Percentiles rank a stretch among this genome's conserved stretches.
Evolutionary conservation across 2,888 invertebrate species (phyloP).

Genomic region (Synanthedon formicaeformis): DNA sequence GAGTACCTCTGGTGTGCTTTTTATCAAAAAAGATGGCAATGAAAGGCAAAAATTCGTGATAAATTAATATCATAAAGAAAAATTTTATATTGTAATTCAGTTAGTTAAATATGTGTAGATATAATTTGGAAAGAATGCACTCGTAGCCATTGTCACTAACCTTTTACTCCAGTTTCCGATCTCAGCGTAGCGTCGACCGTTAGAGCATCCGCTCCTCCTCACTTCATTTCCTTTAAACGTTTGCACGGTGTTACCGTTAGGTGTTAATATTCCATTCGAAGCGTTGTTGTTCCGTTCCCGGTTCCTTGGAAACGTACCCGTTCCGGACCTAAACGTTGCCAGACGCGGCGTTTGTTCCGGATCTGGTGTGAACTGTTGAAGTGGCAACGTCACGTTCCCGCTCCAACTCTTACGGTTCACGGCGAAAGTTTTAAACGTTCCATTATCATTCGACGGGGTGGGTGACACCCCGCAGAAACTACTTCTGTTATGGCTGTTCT

Average conservation of each 20-base stretch:
- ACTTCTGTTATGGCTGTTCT: slow-evolving; percentile 67
- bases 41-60: no score
- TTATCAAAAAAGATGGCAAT: no score
- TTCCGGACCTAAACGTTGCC: slow-evolving; percentile 62
- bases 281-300: slow-evolving; percentile 58
- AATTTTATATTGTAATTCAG: background rate
- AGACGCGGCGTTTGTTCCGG: slow-evolving; percentile 49
- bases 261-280: slow-evolving; percentile 63
- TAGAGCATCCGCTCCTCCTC: slow-evolving; percentile 62
- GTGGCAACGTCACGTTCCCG: slow-evolving; percentile 63
- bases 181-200: slow-evolving; percentile 71
- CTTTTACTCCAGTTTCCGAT: slow-evolving; percentile 72
- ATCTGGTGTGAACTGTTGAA: slow-evolving; percentile 56
- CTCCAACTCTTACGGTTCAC: slow-evolving; percentile 69
- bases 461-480: slow-evolving; percentile 66
- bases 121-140: slow-evolving; percentile 16
- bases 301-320: slow-evolving; percentile 65
- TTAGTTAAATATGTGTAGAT: slow-evolving; percentile 6
- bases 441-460: slow-evolving; percentile 52
- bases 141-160: slow-evolving; percentile 30
- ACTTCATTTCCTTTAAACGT: slow-evolving; percentile 66
- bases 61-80: no score
- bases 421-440: slow-evolving; percentile 63
- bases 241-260: slow-evolving; percentile 62
- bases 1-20: no score